Evolutionary conservation across 1,140 invertebrate species (phyloP), one percentile per base, ranked within the genome.

Genomic region (Asobara japonica): DNA sequence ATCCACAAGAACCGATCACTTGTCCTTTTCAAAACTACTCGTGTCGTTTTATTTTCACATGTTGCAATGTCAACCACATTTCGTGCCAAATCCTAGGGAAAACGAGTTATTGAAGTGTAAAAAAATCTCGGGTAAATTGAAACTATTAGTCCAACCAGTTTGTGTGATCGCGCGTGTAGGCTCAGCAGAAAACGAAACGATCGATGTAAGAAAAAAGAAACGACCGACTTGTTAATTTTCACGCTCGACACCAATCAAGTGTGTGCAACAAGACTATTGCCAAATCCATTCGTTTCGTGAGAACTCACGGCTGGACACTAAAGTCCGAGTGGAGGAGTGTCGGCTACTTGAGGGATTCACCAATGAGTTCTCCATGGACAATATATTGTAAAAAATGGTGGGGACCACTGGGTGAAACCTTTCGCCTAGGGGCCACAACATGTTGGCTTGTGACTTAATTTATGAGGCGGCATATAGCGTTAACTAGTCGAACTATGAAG

Each of bases 271-370:
- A 45, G n/a, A n/a, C n/a, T 45, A 45, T 45, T 45, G 41, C 13
- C n/a, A 45, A 45, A 16, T 16, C 11, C 5, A 7, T 16, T 5
- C n/a, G 41, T 5, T 5, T n/a, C 41, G 18, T 45, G 41, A 16
- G 41, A 45, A 45, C 10, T 16, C n/a, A 38, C n/a, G 10, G 36
- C 1, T 33, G 29, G 33, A 25, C 4, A 69, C 68, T 69, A 69
- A 60, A 61, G 13, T 27, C 18, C 16, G 13, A 10, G 10, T 38
- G 30, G 16, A 31, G 18, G 48, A 13, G 20, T 13, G n/a, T 41
- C 33, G 51, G 60, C 33, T 71, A 71, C 60, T 71, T 71, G 60
- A 72, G 45, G 41, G 45, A 66, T 62, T 30, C 10, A 22, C n/a
- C 27, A 56, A 67, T 36, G 33, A 36, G 60, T 56, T 56, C 62